Evolutionary conservation across 2,797 vertebrate genomes (phyloP).

Genomic region (Etheostoma nigrum): DNA sequence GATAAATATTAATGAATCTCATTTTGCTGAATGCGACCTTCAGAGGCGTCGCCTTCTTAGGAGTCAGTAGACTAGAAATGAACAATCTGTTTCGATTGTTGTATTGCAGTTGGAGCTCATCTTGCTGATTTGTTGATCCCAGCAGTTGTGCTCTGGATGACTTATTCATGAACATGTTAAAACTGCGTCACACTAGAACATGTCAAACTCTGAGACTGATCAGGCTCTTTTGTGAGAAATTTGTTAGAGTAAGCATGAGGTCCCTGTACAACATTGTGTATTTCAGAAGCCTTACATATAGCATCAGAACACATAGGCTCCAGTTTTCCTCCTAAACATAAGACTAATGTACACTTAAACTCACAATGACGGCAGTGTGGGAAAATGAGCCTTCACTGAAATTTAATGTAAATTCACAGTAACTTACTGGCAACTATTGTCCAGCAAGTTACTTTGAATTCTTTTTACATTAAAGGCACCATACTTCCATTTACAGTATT

Average conservation of each 20-base stretch:
- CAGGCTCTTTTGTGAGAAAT: conserved; percentile 31
- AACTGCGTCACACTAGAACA: conserved; percentile 38
- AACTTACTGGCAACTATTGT: too few species aligned
- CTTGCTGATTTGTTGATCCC: conserved; percentile 64
- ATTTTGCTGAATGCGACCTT: conserved; percentile 74
- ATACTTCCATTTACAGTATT: too few species aligned
- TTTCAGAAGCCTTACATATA: neutral
- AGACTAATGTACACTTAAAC: neutral
- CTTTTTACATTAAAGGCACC: too few species aligned
- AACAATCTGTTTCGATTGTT: conserved; percentile 62
- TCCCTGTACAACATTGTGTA: conserved; percentile 6
- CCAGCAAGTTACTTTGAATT: too few species aligned
- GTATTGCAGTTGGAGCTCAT: conserved; percentile 48
- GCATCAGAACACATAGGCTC: neutral
- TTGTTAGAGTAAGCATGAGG: conserved; percentile 30
- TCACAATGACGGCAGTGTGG: too few species aligned
- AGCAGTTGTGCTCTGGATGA: conserved; percentile 51
- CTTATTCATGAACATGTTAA: conserved; percentile 67
- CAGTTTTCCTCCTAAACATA: too few species aligned
- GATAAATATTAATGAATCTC: conserved; percentile 82
- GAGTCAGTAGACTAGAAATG: conserved; percentile 56
- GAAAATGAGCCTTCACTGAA: too few species aligned
- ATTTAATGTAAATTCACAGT: too few species aligned
- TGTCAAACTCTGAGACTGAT: conserved; percentile 45
- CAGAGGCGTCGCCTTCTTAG: conserved; percentile 31